Base-by-base conservation (phyloP, 2,113 vertebrate genomes). In the Antennarius striatus region DNA sequence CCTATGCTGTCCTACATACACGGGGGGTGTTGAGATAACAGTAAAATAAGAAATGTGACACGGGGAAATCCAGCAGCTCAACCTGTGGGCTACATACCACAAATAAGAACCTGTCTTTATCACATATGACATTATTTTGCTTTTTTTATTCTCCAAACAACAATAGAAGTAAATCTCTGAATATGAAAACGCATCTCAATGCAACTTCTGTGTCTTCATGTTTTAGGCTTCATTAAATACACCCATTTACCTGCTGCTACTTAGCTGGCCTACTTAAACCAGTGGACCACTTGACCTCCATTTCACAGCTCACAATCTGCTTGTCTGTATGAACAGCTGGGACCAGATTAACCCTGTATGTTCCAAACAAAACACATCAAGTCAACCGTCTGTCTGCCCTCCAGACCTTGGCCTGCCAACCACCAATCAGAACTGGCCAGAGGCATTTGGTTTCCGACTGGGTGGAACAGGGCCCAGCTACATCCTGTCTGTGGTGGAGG, bases 391-490 rank as follows among this genome's bases (percentile, higher is more conserved):
- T 76, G 15, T 55, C 17, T 30, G 0, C 71, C 53, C 56, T 53
- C 28, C 88, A 96, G 94, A 89, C 49, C 49, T 93, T 45, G 89
- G 89, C 56, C 88, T 98, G 88, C 94, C 93, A 0, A 78, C 91
- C 4, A 96, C 89, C 85, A 99, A 98, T 85, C 92, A 96, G 84
- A 95, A 94, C 76, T 99, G 98, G 98, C 98, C 98, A 0, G 97
- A 98, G 62, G 94, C 95, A 9, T 99, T 99, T 39, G 98, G 98
- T 55, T 99, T 99, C 90, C 88, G 91, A 32, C 91, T 99, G 51
- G 91, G 93, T 1, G 97, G 98, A 65, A 91, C 85, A 0, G 96
- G 97, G 3, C 98, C 98, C 0, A 98, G 98, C 90, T 98, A 96
- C 86, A 93, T 98, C 86, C 75, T 99, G 4, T 94, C 94, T 3